Conservation (phyloP, 2,797 vertebrate genomes). For the Sebastes goodei region DNA sequence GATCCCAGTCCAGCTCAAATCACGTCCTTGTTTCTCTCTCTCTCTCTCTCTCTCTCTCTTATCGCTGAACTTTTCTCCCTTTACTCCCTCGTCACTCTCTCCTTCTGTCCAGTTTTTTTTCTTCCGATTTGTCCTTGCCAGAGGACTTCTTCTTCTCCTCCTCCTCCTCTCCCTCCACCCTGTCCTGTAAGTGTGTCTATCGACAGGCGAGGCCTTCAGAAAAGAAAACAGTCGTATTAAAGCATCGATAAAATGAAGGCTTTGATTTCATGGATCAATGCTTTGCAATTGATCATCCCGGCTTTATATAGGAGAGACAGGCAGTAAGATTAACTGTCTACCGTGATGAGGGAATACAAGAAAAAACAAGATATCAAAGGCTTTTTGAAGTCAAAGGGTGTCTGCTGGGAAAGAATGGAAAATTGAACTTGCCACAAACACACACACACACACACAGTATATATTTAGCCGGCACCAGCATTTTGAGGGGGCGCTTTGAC, state of each 20-base stretch:
- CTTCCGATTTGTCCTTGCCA: conserved; percentile 62
- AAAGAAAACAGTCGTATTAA: conserved; percentile 21
- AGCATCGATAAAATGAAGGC: conserved; percentile 42
- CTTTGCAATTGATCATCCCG: conserved; percentile 59
- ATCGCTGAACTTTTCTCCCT: conserved; percentile 28
- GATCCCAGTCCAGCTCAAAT: conserved; percentile 48
- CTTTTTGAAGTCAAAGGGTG: conserved; percentile 60
- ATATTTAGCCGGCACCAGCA: conserved; percentile 39
- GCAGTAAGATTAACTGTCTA: conserved; percentile 51
- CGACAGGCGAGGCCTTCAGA: conserved; percentile 4
- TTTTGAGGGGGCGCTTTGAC: conserved; percentile 23
- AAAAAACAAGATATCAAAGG: conserved; percentile 63
- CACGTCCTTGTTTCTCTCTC: conserved; percentile 16
- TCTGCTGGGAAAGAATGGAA: conserved; percentile 39
- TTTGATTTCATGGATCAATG: conserved; percentile 78
- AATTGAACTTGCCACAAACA: conserved; percentile 31
- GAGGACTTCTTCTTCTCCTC: conserved; percentile 47
- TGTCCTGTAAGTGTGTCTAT: conserved; percentile 31
- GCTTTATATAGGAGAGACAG: conserved; percentile 44
- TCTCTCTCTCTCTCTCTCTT: conserved; percentile 11
- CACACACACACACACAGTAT: conserved; percentile 16
- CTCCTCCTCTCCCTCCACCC: conserved; percentile 16
- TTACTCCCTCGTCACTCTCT: conserved; percentile 27
- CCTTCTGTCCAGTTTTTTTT: conserved; percentile 40
- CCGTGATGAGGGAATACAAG: conserved; percentile 49